Evolutionary conservation across 1,140 invertebrate species (phyloP).

Genomic region (Meloidogyne hapla): DNA sequence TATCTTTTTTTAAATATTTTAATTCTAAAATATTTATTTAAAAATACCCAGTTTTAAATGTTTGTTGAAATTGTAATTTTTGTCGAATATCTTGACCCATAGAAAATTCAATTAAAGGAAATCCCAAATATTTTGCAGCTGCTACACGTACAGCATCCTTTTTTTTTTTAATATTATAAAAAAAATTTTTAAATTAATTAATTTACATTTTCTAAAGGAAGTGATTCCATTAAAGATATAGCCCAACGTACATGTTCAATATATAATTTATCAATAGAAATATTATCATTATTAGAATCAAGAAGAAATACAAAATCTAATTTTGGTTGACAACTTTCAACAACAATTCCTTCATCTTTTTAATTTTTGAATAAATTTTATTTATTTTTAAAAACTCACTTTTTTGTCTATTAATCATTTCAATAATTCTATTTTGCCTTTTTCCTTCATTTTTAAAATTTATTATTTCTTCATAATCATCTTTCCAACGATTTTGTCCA

Average conservation of each 20-base stretch:
- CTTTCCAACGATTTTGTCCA: background rate
- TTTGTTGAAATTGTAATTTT: constrained; percentile 5
- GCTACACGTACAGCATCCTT: constrained; percentile 53
- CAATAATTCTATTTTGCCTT: background rate
- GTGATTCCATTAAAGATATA: constrained; percentile 53
- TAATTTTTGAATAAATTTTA: background rate
- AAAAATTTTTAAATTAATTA: background rate
- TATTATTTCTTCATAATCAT: background rate
- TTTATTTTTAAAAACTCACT: background rate
- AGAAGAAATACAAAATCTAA: constrained; percentile 55
- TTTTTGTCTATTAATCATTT: constrained; percentile 12
- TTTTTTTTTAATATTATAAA: no score
- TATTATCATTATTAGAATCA: constrained; percentile 57
- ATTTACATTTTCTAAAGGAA: constrained; percentile 48
- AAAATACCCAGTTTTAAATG: background rate
- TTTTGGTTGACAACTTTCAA: constrained; percentile 49
- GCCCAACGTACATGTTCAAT: constrained; percentile 57
- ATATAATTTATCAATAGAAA: constrained; percentile 54
- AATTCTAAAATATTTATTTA: background rate
- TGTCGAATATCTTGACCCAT: constrained; percentile 54
- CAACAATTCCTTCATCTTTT: constrained; percentile 1
- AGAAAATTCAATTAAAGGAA: constrained; percentile 57
- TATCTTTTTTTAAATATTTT: constrained; percentile 36
- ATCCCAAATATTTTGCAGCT: constrained; percentile 58
- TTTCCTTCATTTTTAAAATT: constrained; percentile 14